Evolutionary conservation across 2,888 invertebrate species (phyloP), one percentile per base, ranked within the genome.

Genomic region (Nephrocerus scutellatus): DNA sequence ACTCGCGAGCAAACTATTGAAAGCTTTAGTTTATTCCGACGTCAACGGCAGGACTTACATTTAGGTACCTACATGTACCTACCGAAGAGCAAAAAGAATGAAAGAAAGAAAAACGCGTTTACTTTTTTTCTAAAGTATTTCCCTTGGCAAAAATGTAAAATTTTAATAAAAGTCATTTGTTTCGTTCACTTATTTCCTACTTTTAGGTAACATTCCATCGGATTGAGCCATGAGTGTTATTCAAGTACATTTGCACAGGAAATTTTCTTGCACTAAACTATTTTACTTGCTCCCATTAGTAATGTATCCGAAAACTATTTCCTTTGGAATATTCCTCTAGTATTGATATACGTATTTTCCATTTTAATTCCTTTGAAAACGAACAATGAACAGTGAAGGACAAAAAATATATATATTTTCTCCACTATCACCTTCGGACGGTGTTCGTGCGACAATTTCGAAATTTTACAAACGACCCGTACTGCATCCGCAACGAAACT

Each of bases 401-500:
- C 32, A 29, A 24, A 10, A 22, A 18, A 23, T 22, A 10, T 25
- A 22, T 24, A 19, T 29, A 18, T 35, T 44, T 43, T 33, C 20
- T 39, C 41, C 30, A 35, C 29, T 42, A 36, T 45, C 36, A 37
- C 39, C 28, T 14, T 35, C 29, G 36, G 29, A 38, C 29, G 21
- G 28, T 38, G 36, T 36, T 46, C 43, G 30, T 38, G 30, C 41
- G 43, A 36, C 39, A 33, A 36, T 30, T 39, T 47, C 36, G 36
- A 34, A 49, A 47, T 55, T 44, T 62, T 60, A 64, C 61, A 52
- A 57, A 53, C 46, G 60, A 59, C 55, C 60, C 59, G 59, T 48
- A 60, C 67, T 66, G 66, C 66, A 67, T 60, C 61, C 66, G 60
- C 63, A 61, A 60, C 60, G 56, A 65, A 60, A 67, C 66, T 68